A percentile compares a stretch with the other conserved stretches of the same genome.
phyloP scores from a whole-genome alignment of 2,797 vertebrate genomes.

The Gallinago solitaria region DNA sequence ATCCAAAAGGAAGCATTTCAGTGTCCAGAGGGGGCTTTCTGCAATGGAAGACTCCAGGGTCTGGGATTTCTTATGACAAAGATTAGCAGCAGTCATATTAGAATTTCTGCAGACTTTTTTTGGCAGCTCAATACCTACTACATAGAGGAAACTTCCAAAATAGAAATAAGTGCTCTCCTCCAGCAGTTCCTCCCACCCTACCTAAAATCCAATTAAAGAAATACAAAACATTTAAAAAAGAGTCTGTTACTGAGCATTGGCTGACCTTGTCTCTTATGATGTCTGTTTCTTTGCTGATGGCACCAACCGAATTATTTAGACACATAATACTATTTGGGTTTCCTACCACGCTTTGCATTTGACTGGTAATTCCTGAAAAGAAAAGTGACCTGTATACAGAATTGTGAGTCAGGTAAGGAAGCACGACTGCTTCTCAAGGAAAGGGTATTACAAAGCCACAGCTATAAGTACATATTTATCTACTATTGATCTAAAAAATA shows the following conservation, averaged over 20 bases:
- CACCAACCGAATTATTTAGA: background rate
- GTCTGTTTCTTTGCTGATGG: background rate
- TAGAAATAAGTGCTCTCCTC: background rate
- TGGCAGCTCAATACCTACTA: background rate
- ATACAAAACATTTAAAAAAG: background rate
- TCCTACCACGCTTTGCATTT: background rate
- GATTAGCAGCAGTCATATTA: background rate
- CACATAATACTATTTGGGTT: background rate
- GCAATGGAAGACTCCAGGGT: background rate
- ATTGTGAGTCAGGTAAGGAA: background rate
- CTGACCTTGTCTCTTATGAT: background rate
- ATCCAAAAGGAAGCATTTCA: background rate
- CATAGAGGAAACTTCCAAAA: background rate
- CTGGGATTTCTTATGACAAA: background rate
- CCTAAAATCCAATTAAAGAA: background rate
- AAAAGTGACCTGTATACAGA: background rate
- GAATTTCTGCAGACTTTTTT: background rate
- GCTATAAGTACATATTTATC: background rate
- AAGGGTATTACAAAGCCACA: background rate
- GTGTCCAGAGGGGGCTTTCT: background rate
- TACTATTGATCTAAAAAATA: background rate
- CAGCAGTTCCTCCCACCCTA: background rate
- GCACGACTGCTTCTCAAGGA: background rate
- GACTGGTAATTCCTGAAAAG: background rate
- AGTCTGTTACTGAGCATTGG: background rate